Evolutionary conservation across 2,113 vertebrate species (phyloP).

Genomic region (Sporophila hypoxantha): DNA sequence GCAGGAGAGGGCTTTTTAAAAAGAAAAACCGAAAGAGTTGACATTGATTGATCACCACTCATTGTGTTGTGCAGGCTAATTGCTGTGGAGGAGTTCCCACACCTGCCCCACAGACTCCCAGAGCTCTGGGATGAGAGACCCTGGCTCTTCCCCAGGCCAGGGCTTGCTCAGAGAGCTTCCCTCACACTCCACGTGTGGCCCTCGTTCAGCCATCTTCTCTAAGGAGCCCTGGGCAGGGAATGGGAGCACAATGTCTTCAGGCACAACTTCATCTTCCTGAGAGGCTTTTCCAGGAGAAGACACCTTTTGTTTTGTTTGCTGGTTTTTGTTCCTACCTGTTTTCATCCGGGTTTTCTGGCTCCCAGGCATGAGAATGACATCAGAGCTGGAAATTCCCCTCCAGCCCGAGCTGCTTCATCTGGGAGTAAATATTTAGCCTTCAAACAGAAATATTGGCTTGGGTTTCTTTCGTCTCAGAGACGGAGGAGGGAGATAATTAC

Average conservation of each 20-base stretch:
- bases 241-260: neutral
- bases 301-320: neutral
- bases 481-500: constrained; percentile 14
- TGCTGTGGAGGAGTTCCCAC: neutral
- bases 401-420: neutral
- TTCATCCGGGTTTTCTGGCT: neutral
- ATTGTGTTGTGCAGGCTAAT: neutral
- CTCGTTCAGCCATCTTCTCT: neutral
- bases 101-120: neutral
- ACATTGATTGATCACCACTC: neutral
- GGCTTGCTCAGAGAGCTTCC: neutral
- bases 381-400: neutral
- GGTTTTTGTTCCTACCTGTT: neutral
- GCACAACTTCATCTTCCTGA: neutral
- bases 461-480: neutral
- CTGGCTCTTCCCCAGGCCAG: neutral
- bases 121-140: neutral
- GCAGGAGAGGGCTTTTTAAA: neutral
- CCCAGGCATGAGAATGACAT: constrained; percentile 6
- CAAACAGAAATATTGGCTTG: constrained; percentile 19
- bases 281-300: constrained; percentile 4
- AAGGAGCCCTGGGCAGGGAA: neutral
- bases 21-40: neutral
- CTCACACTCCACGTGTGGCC: rapidly evolving
- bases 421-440: constrained; percentile 43